Evolutionary conservation across 2,113 vertebrate species (phyloP).

Genomic region (Phalacrocorax brasilianus): DNA sequence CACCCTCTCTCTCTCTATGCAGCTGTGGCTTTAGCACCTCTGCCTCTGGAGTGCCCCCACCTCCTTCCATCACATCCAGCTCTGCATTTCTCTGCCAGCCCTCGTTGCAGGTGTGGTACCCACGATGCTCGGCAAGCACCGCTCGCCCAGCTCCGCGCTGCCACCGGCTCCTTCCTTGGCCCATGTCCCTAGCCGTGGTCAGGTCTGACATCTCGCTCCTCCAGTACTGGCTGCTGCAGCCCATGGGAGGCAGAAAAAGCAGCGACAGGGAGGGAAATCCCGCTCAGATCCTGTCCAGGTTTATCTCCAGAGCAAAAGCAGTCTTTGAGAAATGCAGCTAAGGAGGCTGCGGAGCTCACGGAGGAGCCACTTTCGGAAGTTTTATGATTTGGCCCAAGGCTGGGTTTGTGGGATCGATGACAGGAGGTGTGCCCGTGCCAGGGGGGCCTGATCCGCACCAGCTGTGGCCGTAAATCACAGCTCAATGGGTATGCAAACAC

Average conservation of each 20-base stretch:
- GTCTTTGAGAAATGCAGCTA: accelerated
- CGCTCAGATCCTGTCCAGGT: accelerated
- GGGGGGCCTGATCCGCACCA: background rate
- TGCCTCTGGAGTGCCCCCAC: background rate
- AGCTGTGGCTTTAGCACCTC: background rate
- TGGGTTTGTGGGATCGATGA: background rate
- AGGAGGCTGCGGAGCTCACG: background rate
- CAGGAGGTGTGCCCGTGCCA: background rate
- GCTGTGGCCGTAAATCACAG: background rate
- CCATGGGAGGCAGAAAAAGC: background rate
- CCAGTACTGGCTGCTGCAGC: background rate
- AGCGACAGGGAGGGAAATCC: background rate
- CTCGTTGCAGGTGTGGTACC: accelerated
- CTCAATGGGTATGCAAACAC: background rate
- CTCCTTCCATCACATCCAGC: background rate
- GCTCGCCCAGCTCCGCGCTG: accelerated
- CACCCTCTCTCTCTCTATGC: background rate
- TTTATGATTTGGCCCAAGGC: background rate
- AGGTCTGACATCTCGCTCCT: background rate
- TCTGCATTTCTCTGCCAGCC: background rate
- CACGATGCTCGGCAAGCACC: accelerated
- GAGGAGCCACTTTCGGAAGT: background rate
- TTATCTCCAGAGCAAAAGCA: background rate
- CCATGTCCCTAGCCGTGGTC: accelerated
- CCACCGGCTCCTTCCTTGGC: background rate